Evolutionary conservation across 2,888 invertebrate genomes (phyloP).

Genomic region (Blastobasis lacticolella): DNA sequence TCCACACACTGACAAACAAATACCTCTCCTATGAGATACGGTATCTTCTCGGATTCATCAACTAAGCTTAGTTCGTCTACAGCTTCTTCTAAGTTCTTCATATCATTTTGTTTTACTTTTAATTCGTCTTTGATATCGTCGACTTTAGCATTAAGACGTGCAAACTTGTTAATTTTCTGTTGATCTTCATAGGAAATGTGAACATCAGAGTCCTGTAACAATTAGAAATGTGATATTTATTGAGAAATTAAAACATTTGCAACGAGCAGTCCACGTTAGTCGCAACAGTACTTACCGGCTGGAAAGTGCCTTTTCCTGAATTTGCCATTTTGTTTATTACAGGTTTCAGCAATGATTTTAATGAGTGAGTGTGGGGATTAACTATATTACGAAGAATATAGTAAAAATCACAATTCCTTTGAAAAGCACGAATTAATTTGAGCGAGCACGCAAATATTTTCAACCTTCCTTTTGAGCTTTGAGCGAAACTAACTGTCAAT

Average conservation of each 20-base stretch:
- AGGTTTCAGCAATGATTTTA: too few relatives aligned
- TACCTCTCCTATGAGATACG: slow-evolving; percentile 91
- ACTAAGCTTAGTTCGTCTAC: slow-evolving; percentile 87
- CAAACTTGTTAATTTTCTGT: slow-evolving; percentile 97
- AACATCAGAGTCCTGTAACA: slow-evolving; percentile 86
- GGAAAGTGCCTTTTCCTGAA: slow-evolving; percentile 79
- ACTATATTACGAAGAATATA: too few relatives aligned
- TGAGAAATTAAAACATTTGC: slow-evolving; percentile 8
- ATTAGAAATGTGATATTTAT: slow-evolving; percentile 4
- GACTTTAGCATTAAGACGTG: slow-evolving; percentile 92
- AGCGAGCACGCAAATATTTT: too few relatives aligned
- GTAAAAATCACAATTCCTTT: too few relatives aligned
- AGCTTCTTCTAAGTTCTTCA: slow-evolving; percentile 95
- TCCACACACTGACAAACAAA: slow-evolving; percentile 86
- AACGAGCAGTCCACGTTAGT: slow-evolving; percentile 3
- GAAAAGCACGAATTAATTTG: too few relatives aligned
- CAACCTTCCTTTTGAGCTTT: too few relatives aligned
- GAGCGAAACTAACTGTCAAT: too few relatives aligned
- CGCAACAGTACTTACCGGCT: slow-evolving; percentile 72
- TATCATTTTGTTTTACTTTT: slow-evolving; percentile 88
- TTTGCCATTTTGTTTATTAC: slow-evolving; percentile 36
- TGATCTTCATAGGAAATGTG: slow-evolving; percentile 98
- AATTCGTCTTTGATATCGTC: slow-evolving; percentile 93
- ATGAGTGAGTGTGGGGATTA: too few relatives aligned
- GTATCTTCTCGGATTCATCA: slow-evolving; percentile 84